Base-by-base conservation (phyloP, 30 jellyfish, hydroid and myxozoan genomes). In the Rhopilema esculentum region DNA sequence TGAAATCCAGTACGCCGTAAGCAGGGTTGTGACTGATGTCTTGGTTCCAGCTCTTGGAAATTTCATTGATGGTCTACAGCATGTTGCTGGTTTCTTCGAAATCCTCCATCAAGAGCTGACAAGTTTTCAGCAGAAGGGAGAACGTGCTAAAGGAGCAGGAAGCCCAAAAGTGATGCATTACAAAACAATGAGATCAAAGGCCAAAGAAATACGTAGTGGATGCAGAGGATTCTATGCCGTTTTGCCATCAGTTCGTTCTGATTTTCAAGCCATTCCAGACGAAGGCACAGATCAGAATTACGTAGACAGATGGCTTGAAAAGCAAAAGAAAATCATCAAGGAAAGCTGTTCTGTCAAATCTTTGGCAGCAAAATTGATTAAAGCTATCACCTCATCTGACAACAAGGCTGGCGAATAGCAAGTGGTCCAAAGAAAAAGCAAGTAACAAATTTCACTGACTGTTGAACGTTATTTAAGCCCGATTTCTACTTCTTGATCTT, bases 221-320 rank as follows among this genome's bases (percentile, higher is more conserved):
- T 75, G 86, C 51, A n/a, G 52, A 4, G 29, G n/a, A 1, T 75
- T 75, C 25, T 75, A 20, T 51, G 86, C 86, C 50, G 27, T 51
- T 40, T 27, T 75, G 86, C 86, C 86, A 26, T 40, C 71, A 12
- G 74, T 75, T 40, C 23, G 74, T 2, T 48, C 74, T 24, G 86
- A 75, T 28, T 49, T 75, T 23, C 74, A 49, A 9, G 86, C 86
- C 22, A 75, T 75, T 75, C 73, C 86, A 8, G 16, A 22, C 4
- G 74, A 75, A 28, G 86, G 86, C 50, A 75, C 86, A 17, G 74
- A 75, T 49, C 73, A 75, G 50, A 75, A 75, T 75, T 75, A 75
- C 25, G 74, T 75, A 26, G 86, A 75, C 72, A 49, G 25, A 49
- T 75, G 86, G 86, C n/a, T n/a, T n/a, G n/a, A n/a, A n/a, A n/a